Base-by-base conservation (phyloP, 2,113 vertebrate genomes). In the Melanerpes aurifrons region DNA sequence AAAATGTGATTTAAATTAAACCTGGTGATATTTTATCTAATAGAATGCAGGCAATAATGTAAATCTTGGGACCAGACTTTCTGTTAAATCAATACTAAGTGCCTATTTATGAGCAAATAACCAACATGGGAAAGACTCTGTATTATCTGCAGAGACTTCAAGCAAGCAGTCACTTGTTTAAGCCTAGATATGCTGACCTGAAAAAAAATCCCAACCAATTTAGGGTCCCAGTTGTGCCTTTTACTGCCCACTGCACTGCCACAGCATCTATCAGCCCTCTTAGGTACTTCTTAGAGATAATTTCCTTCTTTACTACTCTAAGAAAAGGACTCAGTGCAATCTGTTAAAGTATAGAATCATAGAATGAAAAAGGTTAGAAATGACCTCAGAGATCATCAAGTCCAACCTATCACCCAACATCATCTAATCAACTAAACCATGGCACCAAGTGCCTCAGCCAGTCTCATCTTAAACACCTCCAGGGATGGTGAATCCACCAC, bases 1-100 rank as follows among this genome's bases (percentile, higher is more conserved):
- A 88, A 95, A 94, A 91, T 26, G 35, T 7, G 5, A 77, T 76
- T 89, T 83, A 83, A 96, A 93, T 70, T 43, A 82, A 92, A 61
- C 28, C 15, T 19, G 8, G 21, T 50, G 69, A 40, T 83, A 53
- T 86, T 95, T 94, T 92, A 71, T 66, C 77, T 80, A 83, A 69
- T 8, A 89, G 31, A 47, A 37, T 67, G 3, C 12, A 56, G 29
- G n/a, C 32, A 80, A 82, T 81, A 84, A 73, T 20, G n/a, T 50
- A 79, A 85, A 80, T 54, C 91, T 76, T 14, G 21, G 82, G 43
- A 85, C 80, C 57, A 75, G 72, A 56, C 32, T 91, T 71, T 47
- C 72, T 80, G 45, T 59, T 86, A 91, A 81, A 86, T 71, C 72
- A 83, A 68, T 45, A 67, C 4, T 10, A 91, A 69, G 28, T 22